Evolutionary conservation across 2,888 invertebrate genomes (phyloP).

Genomic region (Xylota segnis): DNA sequence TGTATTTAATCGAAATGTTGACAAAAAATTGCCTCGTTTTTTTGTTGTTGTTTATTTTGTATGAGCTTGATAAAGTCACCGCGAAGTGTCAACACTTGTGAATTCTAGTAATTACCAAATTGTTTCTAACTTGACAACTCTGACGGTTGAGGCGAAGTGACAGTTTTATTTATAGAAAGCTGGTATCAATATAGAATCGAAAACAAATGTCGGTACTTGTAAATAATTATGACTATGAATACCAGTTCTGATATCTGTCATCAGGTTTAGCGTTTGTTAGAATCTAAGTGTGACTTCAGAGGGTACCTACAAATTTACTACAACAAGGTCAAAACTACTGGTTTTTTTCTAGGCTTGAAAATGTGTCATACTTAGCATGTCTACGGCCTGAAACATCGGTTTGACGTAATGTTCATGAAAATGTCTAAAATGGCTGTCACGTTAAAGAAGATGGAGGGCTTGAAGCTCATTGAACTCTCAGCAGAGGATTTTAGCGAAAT

Average conservation of each 20-base stretch:
- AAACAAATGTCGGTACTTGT: no score
- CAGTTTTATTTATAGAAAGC: background rate
- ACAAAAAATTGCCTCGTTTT: slow-evolving; percentile 20
- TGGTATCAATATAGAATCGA: background rate
- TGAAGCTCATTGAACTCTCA: no score
- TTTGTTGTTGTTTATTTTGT: no score
- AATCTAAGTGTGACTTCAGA: background rate
- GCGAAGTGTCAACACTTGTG: background rate
- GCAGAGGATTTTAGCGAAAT: no score
- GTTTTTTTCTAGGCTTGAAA: background rate
- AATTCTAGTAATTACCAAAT: slow-evolving; percentile 10
- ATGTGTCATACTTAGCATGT: background rate
- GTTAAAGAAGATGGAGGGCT: background rate
- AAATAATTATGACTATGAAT: background rate
- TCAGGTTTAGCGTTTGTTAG: background rate
- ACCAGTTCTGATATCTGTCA: background rate
- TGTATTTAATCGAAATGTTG: slow-evolving; percentile 2
- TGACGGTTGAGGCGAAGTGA: background rate
- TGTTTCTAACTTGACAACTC: background rate
- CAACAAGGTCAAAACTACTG: background rate
- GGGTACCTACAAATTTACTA: no score
- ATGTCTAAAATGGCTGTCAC: background rate
- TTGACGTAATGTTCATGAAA: background rate
- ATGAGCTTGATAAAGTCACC: no score
- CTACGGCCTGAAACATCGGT: background rate